Evolutionary conservation across 2,888 invertebrate species (phyloP), one percentile per base, ranked within the genome.

Genomic region (Hipparchia semele): DNA sequence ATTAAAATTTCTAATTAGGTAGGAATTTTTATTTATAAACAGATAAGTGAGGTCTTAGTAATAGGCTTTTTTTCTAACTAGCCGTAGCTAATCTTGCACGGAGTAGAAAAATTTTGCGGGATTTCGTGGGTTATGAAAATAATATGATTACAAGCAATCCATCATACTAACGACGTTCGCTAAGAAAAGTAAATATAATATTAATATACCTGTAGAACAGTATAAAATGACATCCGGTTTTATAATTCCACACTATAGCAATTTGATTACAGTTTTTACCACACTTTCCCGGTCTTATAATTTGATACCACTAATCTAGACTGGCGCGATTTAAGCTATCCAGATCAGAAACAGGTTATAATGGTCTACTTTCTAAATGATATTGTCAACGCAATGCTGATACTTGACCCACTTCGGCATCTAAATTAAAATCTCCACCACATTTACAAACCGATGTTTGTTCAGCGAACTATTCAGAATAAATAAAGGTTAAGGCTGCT

Each of bases 341-440:
- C 81, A 80, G 77, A 80, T 76, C 72, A 67, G 68, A 78, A 81
- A 79, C 81, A 78, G 79, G 81, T 80, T 80, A 67, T 74, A 73
- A 70, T 73, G 76, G 77, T 79, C 76, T 73, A 80, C 82, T 81
- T 81, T 81, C 80, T 80, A 81, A 80, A 76, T 74, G 77, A 77
- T 78, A 77, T 81, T 81, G 80, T 79, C 75, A 78, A 79, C 75
- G 74, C 78, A 75, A 75, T 71, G 66, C 51, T 74, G 75, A 76
- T 72, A 79, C 80, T 79, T 80, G 82, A 80, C 80, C 82, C 73
- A 81, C 79, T 75, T 81, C 79, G 73, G 70, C 75, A 70, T 75
- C 71, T 73, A 70, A 72, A 74, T 51, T 74, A 66, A 53, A 66
- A 66, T 59, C 68, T 68, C 68, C 68, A 23, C 60, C 65, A 71